Base-by-base conservation (phyloP, 2,888 invertebrate genomes). In the Dolomedes plantarius region DNA sequence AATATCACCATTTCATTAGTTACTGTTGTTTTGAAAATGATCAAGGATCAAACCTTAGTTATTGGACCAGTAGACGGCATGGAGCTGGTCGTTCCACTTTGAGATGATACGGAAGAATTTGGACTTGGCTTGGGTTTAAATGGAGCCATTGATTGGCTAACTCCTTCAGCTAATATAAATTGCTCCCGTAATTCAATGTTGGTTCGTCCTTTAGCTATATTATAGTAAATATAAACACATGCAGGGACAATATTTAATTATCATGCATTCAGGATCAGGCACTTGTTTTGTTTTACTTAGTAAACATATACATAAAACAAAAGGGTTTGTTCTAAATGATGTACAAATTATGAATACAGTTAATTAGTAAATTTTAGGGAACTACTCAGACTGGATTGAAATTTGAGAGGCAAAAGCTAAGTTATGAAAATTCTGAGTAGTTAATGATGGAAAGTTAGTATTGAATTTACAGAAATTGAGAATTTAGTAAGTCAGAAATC, bases 111-210 rank as follows among this genome's bases (percentile, higher is more conserved):
- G 46, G 91, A 81, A 31, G 87, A 87, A 81, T 87, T 87, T 39
- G 87, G 87, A 71, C 87, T 96, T 98, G 91, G 90, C 93, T 97
- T 97, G 92, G 98, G 95, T 93, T 96, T 96, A 95, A 99, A 99
- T 91, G 97, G 97, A 91, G 98, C 96, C 99, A 99, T 98, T 92
- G 97, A 96, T 94, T 99, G 99, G 92, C 97, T 97, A 90, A 97
- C 98, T 92, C 98, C 98, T 92, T 97, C 96, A 91, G 99, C 98
- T 94, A 99, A 94, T 94, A 98, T 97, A 94, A 99, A 99, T 94
- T 98, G 97, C 93, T 99, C 98, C 92, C 99, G 95, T 92, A 99
- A 95, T 94, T 99, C 98, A 94, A 98, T 96, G 94, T 99, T 99
- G 93, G 98, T 98, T 93, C 98, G 96, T 94, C 99, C 99, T 94